phyloP scores from a whole-genome alignment of 2,888 invertebrate species.

The Dryomyza anilis region DNA sequence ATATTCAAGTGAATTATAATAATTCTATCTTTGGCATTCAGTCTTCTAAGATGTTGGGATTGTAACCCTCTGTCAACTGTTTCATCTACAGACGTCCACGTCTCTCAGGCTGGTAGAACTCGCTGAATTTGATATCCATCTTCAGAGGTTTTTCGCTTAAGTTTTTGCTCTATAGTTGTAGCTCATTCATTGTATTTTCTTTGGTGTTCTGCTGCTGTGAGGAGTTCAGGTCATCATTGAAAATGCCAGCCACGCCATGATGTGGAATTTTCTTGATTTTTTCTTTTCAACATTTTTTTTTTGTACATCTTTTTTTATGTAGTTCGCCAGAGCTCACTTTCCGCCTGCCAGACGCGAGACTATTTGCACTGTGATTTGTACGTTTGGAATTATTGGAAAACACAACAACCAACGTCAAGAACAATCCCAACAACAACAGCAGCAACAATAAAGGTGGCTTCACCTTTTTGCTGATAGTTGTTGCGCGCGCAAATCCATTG shows the following conservation, averaged over 20 bases:
- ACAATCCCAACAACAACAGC: too few relatives aligned
- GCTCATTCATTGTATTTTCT: too few relatives aligned
- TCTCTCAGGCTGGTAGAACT: background rate
- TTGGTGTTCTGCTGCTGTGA: background rate
- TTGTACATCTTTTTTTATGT: background rate
- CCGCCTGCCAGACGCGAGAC: constrained; percentile 13
- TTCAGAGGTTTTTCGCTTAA: background rate
- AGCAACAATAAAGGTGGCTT: background rate
- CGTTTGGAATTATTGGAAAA: constrained; percentile 28
- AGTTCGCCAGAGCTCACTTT: constrained; percentile 8
- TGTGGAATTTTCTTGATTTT: constrained; percentile 25
- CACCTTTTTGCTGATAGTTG: background rate
- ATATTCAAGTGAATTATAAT: too few relatives aligned
- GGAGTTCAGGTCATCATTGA: constrained; percentile 32
- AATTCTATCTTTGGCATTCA: too few relatives aligned
- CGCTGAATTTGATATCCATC: background rate
- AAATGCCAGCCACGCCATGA: constrained; percentile 30
- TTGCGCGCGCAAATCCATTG: background rate
- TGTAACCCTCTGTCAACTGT: too few relatives aligned
- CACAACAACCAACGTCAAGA: background rate
- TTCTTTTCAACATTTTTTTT: too few relatives aligned
- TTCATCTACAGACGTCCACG: too few relatives aligned
- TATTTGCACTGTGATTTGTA: constrained; percentile 20
- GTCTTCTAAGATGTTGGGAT: too few relatives aligned
- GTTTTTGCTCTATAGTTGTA: too few relatives aligned